Evolutionary conservation across 1,140 invertebrate genomes (phyloP).

Genomic region (Bilobella aurantiaca): DNA sequence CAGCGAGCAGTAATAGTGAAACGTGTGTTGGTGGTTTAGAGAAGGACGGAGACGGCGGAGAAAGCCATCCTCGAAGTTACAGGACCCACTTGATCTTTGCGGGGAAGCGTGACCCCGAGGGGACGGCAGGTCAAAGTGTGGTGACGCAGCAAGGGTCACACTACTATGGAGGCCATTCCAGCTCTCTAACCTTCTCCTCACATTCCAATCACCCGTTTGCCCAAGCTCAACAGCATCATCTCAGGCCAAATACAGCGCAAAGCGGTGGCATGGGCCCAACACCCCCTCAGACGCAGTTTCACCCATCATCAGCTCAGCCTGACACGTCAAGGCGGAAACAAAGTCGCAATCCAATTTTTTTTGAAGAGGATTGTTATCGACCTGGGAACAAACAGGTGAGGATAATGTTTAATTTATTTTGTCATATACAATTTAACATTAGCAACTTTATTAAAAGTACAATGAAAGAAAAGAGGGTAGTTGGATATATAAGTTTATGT

Average conservation of each 20-base stretch:
- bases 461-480: too few species aligned
- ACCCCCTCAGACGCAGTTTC: background rate
- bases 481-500: too few species aligned
- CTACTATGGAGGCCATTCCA: conserved; percentile 17
- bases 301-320: background rate
- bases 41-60: conserved; percentile 29
- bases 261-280: background rate
- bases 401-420: background rate
- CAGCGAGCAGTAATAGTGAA: conserved; percentile 11
- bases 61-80: conserved; percentile 30
- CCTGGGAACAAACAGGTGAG: conserved; percentile 28
- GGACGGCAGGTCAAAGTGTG: conserved; percentile 17
- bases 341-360: conserved; percentile 10
- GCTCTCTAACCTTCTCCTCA: conserved; percentile 26
- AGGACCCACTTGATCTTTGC: conserved; percentile 34
- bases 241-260: background rate
- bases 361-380: conserved; percentile 23
- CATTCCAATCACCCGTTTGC: conserved; percentile 35
- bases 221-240: conserved; percentile 18
- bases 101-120: conserved; percentile 33
- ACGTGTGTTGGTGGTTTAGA: conserved; percentile 20
- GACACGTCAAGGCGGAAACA: conserved; percentile 14
- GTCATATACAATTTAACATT: too few species aligned
- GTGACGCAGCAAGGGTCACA: conserved; percentile 22
- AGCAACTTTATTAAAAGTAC: too few species aligned